Evolutionary conservation across 2,113 vertebrate species (phyloP), one percentile per base, ranked within the genome.

Genomic region (Siphamia tubifer): DNA sequence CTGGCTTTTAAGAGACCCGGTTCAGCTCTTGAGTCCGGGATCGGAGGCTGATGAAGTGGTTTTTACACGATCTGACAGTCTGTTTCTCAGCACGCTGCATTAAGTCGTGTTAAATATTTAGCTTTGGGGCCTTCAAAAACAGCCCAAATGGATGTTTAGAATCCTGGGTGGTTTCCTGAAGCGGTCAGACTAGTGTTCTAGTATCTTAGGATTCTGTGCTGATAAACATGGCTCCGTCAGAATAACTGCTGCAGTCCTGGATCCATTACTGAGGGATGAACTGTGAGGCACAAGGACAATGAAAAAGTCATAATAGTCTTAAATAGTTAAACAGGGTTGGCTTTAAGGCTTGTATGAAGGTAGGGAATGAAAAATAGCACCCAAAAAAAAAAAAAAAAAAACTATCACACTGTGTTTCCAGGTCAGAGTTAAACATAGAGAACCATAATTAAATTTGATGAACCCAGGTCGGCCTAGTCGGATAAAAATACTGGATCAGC

Each of bases 31-130:
- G 0, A n/a, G 49, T 17, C 47, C 5, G 15, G 44, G 49, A 73
- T 32, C 27, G 15, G 12, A 40, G 49, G 31, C 20, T 7, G 49
- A 42, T n/a, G n/a, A 25, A 36, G 48, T 15, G 31, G n/a, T 45
- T 56, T 38, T 45, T 49, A 61, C 60, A 56, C 10, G 0, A 3
- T 24, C 27, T 36, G 62, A 73, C 74, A 36, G 57, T 48, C 54
- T 52, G 76, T 52, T 72, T 52, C 63, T 52, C 76, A 65, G 43
- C 55, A n/a, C 7, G 67, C 1, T 65, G 81, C 72, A 66, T 77
- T 64, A 60, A 63, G 30, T 30, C 21, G 5, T 13, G 40, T 83
- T 77, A 77, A 82, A 79, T 74, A 80, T 83, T 77, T 49, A 80
- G 55, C 63, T 8, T 16, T 2, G 1, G 70, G 19, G 74, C 61